Evolutionary conservation across 1,140 invertebrate genomes (phyloP).

Genomic region (Listronotus bonariensis): DNA sequence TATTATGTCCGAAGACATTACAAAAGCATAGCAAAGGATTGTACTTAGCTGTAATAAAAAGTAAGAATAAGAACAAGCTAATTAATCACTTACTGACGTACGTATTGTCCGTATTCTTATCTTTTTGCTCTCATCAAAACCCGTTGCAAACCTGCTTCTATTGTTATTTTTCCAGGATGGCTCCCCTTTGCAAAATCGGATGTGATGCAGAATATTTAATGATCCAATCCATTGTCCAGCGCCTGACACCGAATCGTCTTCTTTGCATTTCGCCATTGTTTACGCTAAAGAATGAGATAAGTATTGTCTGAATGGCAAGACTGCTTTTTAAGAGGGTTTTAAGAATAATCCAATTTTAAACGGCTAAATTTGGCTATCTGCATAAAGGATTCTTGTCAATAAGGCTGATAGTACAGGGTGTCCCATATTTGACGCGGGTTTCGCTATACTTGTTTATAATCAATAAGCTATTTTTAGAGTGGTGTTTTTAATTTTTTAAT

Average conservation of each 20-base stretch:
- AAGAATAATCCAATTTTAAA: slow-evolving; percentile 33
- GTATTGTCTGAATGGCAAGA: slow-evolving; percentile 14
- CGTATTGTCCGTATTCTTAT: slow-evolving; percentile 42
- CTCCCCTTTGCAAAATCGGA: slow-evolving; percentile 48
- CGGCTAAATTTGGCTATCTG: slow-evolving; percentile 27
- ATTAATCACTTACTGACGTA: slow-evolving; percentile 45
- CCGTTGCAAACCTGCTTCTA: slow-evolving; percentile 46
- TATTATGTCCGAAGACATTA: no score
- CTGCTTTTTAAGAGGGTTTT: slow-evolving; percentile 22
- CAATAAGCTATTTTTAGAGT: no score
- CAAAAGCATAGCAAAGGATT: no score
- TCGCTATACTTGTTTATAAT: no score
- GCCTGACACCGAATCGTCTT: slow-evolving; percentile 43
- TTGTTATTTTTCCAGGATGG: slow-evolving; percentile 48
- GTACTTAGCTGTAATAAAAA: neutral
- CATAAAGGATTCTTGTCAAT: no score
- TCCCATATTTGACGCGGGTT: no score
- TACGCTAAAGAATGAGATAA: slow-evolving; percentile 31
- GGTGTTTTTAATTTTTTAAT: no score
- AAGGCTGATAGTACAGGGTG: no score
- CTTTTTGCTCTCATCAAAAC: slow-evolving; percentile 40
- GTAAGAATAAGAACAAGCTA: slow-evolving; percentile 41
- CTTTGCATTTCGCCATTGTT: slow-evolving; percentile 44
- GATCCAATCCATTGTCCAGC: slow-evolving; percentile 47
- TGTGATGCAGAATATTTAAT: slow-evolving; percentile 50